These are phyloP conservation scores for Natrix natrix DNA, from an alignment of 2,797 vertebrate genomes.

Conservation along the genomic window DNA sequence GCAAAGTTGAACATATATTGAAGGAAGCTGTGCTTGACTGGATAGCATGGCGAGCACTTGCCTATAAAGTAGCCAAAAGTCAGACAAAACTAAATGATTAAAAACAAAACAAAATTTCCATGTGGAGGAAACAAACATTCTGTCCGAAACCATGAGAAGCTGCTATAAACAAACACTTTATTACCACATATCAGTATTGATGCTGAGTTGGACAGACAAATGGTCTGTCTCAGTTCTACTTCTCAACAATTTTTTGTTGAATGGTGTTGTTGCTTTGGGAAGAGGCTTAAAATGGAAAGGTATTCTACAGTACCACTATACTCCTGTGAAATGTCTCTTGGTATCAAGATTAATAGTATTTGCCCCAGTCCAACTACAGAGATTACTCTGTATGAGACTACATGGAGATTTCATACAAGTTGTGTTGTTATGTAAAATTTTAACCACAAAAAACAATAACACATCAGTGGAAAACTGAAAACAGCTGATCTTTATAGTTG, in stretches of 20 bases:
- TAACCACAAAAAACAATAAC: slow-evolving; percentile 5
- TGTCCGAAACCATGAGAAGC: too few species aligned
- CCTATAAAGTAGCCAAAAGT: too few species aligned
- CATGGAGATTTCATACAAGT: slow-evolving; percentile 42
- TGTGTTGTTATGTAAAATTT: slow-evolving; percentile 23
- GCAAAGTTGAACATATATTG: too few species aligned
- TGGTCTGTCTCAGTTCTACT: slow-evolving; percentile 11
- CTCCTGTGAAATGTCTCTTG: slow-evolving; percentile 47
- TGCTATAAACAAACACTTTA: neutral
- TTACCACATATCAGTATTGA: neutral
- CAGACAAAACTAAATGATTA: too few species aligned
- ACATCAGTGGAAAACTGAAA: slow-evolving; percentile 43
- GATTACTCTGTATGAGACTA: slow-evolving; percentile 58
- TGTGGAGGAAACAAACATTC: too few species aligned
- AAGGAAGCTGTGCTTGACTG: too few species aligned
- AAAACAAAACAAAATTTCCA: too few species aligned
- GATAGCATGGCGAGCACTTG: too few species aligned
- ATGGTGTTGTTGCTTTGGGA: slow-evolving; percentile 25
- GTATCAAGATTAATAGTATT: slow-evolving; percentile 46
- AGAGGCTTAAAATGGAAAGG: slow-evolving; percentile 47
- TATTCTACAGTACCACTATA: slow-evolving; percentile 20
- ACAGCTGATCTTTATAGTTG: slow-evolving; percentile 27
- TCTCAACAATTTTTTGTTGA: slow-evolving; percentile 37
- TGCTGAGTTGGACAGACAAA: neutral
- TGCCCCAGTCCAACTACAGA: slow-evolving; percentile 29